Evolutionary conservation across 2,888 invertebrate species (phyloP), one percentile per base, ranked within the genome.

Genomic region (Diaphora mendica): DNA sequence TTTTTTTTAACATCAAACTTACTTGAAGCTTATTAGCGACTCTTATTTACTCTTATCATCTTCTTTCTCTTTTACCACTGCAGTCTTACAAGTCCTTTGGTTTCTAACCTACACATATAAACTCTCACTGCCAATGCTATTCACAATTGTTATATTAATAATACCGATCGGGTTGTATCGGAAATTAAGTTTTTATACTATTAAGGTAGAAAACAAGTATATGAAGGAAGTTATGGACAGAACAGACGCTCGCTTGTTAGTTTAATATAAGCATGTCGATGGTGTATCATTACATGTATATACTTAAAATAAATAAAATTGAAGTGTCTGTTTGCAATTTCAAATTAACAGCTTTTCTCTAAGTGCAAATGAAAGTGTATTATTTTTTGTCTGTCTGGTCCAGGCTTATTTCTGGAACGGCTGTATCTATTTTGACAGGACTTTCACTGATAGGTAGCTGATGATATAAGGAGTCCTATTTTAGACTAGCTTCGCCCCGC

Each of bases 61-160:
- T 65, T 48, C 20, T 42, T 26, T 62, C 64, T n/a, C 35, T 64
- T 35, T n/a, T 35, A n/a, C 23, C 44, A 48, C 35, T 66, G 42
- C 73, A 73, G 73, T 73, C 73, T 74, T 64, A 64, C 30, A 68
- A 68, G 42, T 74, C 67, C 71, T 74, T 74, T 74, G 71, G 74
- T 67, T 74, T 17, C 67, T 71, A 64, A 70, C 39, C 69, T 51
- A 62, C 51, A 48, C 68, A 62, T 62, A 68, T 68, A 35, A 30
- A 64, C 33, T 33, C 62, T 70, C 33, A 44, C 30, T 64, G 26
- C 30, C 55, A 30, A 72, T n/a, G 44, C 62, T 64, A 35, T 33
- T 48, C 48, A 35, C 51, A 64, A 48, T 15, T 8, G 39, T 20
- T 70, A 17, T 33, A 30, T 64, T 30, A 64, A 70, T 70, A 70